Evolutionary conservation across 1,140 invertebrate genomes (phyloP).

Genomic region (Ceratoteleas bidentatus): DNA sequence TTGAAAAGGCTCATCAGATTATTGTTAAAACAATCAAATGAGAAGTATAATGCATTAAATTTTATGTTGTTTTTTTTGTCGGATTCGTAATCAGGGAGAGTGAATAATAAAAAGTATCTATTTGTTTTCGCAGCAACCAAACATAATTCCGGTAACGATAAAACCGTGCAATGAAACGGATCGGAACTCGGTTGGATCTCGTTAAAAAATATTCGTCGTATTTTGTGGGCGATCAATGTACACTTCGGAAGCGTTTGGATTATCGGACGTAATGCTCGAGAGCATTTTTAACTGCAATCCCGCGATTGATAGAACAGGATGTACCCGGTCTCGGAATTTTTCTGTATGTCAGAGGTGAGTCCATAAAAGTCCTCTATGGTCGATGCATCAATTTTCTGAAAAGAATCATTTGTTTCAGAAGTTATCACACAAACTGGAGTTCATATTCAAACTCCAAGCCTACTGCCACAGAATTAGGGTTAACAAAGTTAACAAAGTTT

Average conservation of each 20-base stretch:
- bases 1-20: constrained; percentile 12
- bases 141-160: constrained; percentile 9
- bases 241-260: constrained; percentile 59
- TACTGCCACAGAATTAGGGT: no score
- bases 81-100: constrained; percentile 52
- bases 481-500: no score
- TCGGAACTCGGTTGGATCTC: constrained; percentile 10
- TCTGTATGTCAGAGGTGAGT: constrained; percentile 98
- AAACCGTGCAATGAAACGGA: constrained; percentile 15
- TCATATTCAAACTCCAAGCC: no score
- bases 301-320: constrained; percentile 99
- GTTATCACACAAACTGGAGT: no score
- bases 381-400: constrained; percentile 98
- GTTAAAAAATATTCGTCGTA: constrained; percentile 46
- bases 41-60: not conserved
- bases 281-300: constrained; percentile 84
- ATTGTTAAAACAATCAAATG: constrained; percentile 14
- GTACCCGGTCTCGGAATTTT: constrained; percentile 99
- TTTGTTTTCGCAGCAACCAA: constrained; percentile 1
- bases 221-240: constrained; percentile 51
- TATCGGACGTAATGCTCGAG: constrained; percentile 19
- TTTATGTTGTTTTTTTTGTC: constrained; percentile 40
- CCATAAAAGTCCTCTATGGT: constrained; percentile 99
- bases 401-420: constrained; percentile 4
- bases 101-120: constrained; percentile 7